Percentiles rank a stretch among this genome's conserved stretches.
These are phyloP conservation scores for Condylura cristata DNA, from an alignment of 2,113 vertebrate species.

Conservation along the genomic window DNA sequence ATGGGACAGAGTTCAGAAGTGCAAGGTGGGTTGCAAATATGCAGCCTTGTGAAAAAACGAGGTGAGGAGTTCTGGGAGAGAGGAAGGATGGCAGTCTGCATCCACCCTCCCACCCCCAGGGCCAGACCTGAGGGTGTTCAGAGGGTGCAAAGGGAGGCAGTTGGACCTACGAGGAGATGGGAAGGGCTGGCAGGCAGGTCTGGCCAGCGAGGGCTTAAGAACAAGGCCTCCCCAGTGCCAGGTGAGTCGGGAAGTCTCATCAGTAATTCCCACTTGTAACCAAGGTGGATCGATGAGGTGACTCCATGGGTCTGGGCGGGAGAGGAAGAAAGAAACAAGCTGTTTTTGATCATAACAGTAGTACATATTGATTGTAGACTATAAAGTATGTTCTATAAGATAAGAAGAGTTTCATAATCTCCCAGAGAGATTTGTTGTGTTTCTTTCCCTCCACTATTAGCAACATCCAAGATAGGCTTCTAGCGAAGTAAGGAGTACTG, in stretches of 20 bases:
- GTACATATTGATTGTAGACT: not conserved
- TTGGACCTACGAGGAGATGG: not conserved
- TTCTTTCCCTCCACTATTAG: not conserved
- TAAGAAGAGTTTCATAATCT: not conserved
- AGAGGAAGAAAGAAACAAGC: not conserved
- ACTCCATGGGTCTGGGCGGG: not conserved
- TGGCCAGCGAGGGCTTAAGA: not conserved
- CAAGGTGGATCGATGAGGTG: not conserved
- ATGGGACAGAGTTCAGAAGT: not conserved
- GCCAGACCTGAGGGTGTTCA: rapidly evolving
- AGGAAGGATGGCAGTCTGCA: not conserved
- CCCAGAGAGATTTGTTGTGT: not conserved
- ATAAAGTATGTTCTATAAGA: not conserved
- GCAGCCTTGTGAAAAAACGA: not conserved
- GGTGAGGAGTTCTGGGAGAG: not conserved
- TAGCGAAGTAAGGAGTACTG: not conserved
- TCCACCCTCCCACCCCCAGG: rapidly evolving
- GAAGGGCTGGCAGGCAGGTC: not conserved
- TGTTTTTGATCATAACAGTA: not conserved
- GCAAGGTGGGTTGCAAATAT: not conserved
- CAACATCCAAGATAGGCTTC: not conserved
- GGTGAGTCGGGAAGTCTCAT: not conserved
- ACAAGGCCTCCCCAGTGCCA: not conserved
- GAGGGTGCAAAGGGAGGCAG: rapidly evolving
- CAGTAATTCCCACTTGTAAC: not conserved